Conservation (phyloP, 2,888 invertebrate species). For the Geophilus truncorum region DNA sequence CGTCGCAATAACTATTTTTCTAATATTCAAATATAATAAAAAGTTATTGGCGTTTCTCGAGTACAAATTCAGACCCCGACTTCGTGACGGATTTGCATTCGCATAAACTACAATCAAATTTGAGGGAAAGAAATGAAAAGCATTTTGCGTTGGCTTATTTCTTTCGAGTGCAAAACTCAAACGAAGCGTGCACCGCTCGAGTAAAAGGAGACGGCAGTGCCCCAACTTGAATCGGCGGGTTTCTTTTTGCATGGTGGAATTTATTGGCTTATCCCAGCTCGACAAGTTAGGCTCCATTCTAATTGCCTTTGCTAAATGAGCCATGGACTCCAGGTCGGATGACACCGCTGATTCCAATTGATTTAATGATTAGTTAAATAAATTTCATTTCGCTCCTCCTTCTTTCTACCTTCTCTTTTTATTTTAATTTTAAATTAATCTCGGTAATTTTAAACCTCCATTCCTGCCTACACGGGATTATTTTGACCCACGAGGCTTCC, state of each 20-base stretch:
- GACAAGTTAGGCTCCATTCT: neutral
- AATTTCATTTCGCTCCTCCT: neutral
- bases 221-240: neutral
- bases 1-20: neutral
- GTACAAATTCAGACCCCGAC: neutral
- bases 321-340: neutral
- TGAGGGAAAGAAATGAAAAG: neutral
- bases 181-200: neutral
- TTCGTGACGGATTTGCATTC: slow-evolving; percentile 1
- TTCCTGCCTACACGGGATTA: neutral
- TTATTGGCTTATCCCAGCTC: slow-evolving; percentile 7
- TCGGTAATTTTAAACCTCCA: neutral
- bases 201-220: neutral
- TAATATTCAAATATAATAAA: neutral
- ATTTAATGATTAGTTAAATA: neutral
- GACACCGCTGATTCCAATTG: neutral
- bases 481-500: neutral
- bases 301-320: slow-evolving; percentile 15
- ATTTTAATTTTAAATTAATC: neutral
- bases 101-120: slow-evolving; percentile 1
- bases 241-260: neutral
- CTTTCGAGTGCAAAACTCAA: slow-evolving; percentile 11
- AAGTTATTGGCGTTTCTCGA: neutral
- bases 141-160: slow-evolving; percentile 5
- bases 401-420: neutral